Conservation (phyloP, 2,797 vertebrate species). For the Gadopsis bispinosus region DNA sequence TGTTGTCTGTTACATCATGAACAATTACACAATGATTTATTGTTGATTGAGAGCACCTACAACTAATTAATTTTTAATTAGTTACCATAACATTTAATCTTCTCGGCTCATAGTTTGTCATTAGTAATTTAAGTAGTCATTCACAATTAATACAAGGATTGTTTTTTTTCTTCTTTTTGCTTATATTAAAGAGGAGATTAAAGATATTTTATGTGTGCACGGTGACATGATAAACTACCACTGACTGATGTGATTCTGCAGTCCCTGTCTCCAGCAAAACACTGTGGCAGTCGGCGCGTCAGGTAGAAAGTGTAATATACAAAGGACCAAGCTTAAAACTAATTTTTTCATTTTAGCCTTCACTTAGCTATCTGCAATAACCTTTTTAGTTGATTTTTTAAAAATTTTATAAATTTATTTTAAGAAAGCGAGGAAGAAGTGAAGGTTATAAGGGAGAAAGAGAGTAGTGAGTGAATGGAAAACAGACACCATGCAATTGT, state of each 20-base stretch:
- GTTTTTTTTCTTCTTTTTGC: not conserved
- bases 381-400: too few relatives aligned
- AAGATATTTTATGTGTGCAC: not conserved
- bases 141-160: constrained; percentile 21
- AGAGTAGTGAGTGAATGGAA: too few relatives aligned
- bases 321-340: too few relatives aligned
- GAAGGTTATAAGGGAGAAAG: too few relatives aligned
- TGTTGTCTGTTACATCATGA: constrained; percentile 29
- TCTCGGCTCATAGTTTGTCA: constrained; percentile 5
- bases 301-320: not conserved
- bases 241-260: constrained; percentile 19
- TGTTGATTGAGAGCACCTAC: constrained; percentile 16
- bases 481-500: too few relatives aligned
- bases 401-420: too few relatives aligned
- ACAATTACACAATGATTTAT: constrained; percentile 18
- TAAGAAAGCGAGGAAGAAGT: too few relatives aligned
- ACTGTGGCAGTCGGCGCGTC: not conserved
- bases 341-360: too few relatives aligned
- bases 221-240: constrained; percentile 14
- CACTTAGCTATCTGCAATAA: too few relatives aligned
- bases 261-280: not conserved
- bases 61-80: constrained; percentile 27
- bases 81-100: constrained; percentile 18
- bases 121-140: constrained; percentile 11
- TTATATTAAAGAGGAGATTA: constrained; percentile 15